phyloP scores from a whole-genome alignment of 2,797 vertebrate species.

The Otus scops region DNA sequence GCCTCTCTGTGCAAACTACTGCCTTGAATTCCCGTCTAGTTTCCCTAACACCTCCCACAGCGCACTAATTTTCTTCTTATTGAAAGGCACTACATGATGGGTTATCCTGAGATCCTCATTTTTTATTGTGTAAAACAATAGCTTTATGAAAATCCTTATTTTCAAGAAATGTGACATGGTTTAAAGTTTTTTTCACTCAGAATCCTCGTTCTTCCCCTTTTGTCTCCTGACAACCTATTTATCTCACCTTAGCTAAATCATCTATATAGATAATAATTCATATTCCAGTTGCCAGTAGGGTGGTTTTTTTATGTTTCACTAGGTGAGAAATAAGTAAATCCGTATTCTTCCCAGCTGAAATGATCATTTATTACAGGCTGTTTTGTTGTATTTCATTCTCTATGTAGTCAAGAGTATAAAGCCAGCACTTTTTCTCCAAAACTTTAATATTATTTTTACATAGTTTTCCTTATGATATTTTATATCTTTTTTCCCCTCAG shows the following conservation, averaged over 20 bases:
- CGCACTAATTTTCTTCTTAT: background rate
- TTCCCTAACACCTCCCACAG: background rate
- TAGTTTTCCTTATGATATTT: background rate
- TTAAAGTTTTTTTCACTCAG: background rate
- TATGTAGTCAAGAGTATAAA: background rate
- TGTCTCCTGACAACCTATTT: background rate
- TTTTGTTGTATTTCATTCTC: background rate
- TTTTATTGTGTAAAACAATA: background rate
- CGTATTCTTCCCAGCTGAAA: slow-evolving; percentile 3
- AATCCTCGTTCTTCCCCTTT: background rate
- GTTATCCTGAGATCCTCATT: background rate
- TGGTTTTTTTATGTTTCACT: background rate
- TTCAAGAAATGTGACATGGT: background rate
- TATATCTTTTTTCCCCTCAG: rapidly evolving
- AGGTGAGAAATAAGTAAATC: slow-evolving; percentile 26
- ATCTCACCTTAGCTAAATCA: slow-evolving; percentile 35
- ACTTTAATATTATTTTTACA: background rate
- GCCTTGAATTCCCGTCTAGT: background rate
- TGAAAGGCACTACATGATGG: background rate
- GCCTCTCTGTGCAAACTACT: background rate
- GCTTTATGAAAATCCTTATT: background rate
- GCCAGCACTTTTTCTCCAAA: background rate
- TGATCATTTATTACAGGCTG: background rate
- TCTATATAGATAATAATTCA: slow-evolving; percentile 14
- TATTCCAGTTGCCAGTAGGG: background rate